Evolutionary conservation across 2,797 vertebrate species (phyloP).

Genomic region (Macrochelys suwanniensis): DNA sequence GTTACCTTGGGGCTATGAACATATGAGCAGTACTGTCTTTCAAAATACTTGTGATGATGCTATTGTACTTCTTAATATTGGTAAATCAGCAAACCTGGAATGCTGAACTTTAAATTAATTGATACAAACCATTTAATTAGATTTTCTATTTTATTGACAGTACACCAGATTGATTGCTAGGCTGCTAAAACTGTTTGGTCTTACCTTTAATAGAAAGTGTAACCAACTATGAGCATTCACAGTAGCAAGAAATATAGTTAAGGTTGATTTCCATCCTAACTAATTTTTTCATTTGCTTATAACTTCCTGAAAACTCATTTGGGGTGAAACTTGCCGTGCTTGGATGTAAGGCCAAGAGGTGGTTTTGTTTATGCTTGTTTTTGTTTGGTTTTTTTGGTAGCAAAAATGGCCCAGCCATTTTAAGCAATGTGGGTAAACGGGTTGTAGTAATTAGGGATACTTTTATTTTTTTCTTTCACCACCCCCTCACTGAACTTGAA

Average conservation of each 20-base stretch:
- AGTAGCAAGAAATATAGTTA: neutral
- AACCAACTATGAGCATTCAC: neutral
- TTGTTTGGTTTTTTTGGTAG: too few species aligned
- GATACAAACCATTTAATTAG: neutral
- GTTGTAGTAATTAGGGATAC: neutral
- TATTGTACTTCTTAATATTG: neutral
- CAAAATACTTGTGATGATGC: neutral
- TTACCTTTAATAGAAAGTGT: neutral
- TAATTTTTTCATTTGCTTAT: neutral
- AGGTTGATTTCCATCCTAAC: neutral
- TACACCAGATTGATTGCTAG: neutral
- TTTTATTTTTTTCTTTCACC: too few species aligned
- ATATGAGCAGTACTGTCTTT: neutral
- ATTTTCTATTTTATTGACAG: slow-evolving; percentile 1
- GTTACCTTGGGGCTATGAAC: neutral
- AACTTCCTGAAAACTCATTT: neutral
- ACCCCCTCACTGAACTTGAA: neutral
- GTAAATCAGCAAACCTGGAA: neutral
- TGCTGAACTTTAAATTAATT: neutral
- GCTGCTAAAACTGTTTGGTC: neutral
- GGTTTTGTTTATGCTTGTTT: neutral
- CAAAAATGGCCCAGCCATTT: neutral
- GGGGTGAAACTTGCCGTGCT: neutral
- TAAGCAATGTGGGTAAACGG: neutral
- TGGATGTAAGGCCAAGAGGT: neutral